A percentile compares a stretch with the other conserved stretches of the same genome.
These are phyloP conservation scores for Valencia hispanica DNA, from an alignment of 2,797 vertebrate genomes.

Conservation along the genomic window DNA sequence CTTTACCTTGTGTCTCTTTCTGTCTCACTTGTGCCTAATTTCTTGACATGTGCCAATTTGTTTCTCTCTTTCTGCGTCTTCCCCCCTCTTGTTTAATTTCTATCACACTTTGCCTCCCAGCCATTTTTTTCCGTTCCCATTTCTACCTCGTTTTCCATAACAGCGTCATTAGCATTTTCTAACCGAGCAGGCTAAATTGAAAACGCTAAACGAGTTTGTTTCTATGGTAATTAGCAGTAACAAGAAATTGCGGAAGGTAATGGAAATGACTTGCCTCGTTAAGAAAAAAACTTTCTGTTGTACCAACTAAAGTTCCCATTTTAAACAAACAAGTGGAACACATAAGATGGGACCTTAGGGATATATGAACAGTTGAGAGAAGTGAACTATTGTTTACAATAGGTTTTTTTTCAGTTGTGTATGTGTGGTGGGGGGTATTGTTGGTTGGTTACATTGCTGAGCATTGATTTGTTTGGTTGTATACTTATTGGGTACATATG, in stretches of 20 bases:
- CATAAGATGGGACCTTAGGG: constrained; percentile 53
- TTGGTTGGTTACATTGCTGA: neutral
- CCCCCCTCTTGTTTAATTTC: constrained; percentile 39
- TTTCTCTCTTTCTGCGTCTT: constrained; percentile 14
- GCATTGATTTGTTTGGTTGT: neutral
- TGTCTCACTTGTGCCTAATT: constrained; percentile 7
- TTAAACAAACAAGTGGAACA: constrained; percentile 58
- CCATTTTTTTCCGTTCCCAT: constrained; percentile 54
- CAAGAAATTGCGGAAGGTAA: constrained; percentile 83
- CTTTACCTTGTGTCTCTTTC: neutral
- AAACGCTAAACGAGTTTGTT: constrained; percentile 84
- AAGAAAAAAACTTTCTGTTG: constrained; percentile 74
- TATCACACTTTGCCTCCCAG: constrained; percentile 55
- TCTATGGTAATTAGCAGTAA: constrained; percentile 81
- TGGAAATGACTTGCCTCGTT: constrained; percentile 80
- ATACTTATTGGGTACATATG: constrained; percentile 8
- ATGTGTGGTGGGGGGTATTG: neutral
- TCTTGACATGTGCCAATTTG: constrained; percentile 39
- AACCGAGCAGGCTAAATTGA: constrained; percentile 80
- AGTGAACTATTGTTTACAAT: constrained; percentile 34
- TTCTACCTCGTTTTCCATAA: constrained; percentile 74
- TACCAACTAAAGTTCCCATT: constrained; percentile 74
- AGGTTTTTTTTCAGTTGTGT: constrained; percentile 17
- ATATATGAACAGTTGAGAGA: constrained; percentile 15
- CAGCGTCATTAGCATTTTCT: constrained; percentile 82